Base-by-base conservation (phyloP, 2,797 vertebrate species). In the Apogon hyalosoma region DNA sequence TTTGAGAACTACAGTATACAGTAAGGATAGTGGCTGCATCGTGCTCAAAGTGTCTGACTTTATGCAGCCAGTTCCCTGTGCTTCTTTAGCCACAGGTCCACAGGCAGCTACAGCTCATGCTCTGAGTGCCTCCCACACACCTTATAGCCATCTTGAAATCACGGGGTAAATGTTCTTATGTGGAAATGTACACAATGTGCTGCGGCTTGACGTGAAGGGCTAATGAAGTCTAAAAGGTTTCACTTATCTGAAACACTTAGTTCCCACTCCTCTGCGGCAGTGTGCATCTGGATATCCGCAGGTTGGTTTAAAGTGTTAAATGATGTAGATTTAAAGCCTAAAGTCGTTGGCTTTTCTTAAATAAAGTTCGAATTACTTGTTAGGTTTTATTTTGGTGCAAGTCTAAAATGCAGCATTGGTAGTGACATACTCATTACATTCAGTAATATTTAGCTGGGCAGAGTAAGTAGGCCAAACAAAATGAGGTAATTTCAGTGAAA, bases 161-260 rank as follows among this genome's bases (percentile, higher is more conserved):
- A 80, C 63, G 31, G 49, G 83, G 71, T 85, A 81, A 87, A 90
- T 87, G 88, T 79, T 87, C 82, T 75, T 81, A 65, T 83, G 69
- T 77, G 60, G 70, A 86, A 86, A 86, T 84, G 79, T 79, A 82
- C 84, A 87, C 77, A 75, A 50, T 86, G 81, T 87, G 67, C 82
- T 52, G 50, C 53, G 58, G 78, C 74, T 82, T 69, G 65, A 88
- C 83, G 74, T 86, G 77, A 80, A 74, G 65, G 89, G 68, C 81
- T 88, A 84, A 88, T 84, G 80, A 90, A 84, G 77, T 88, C 85
- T 88, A 82, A 69, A 74, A 88, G 86, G 85, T 88, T 86, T 88
- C 76, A 75, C 75, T 84, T 74, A 74, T 80, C 75, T 79, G 63
- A 70, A 85, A 76, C 74, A 80, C 63, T 84, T 74, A 72, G 56